Evolutionary conservation across 2,888 invertebrate genomes (phyloP), one percentile per base, ranked within the genome.

Genomic region (Cremastinae sp.): DNA sequence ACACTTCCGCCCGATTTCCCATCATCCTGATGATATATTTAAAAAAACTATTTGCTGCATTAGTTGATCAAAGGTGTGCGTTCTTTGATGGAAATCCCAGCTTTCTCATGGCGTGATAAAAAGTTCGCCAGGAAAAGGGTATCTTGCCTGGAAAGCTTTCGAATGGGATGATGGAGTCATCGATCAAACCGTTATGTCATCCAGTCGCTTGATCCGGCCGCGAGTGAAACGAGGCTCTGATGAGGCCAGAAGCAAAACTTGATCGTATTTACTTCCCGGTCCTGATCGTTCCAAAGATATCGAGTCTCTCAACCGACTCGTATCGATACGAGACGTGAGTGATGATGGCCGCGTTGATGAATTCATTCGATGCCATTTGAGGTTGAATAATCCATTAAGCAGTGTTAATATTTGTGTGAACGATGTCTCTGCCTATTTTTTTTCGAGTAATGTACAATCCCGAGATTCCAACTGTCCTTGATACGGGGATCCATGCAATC

Each of bases 301-400:
- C 47, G 10, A 9, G 28, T 56, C 16, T 18, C 2, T 55, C 28
- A 41, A 18, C 41, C 45, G 28, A 8, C 12, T 59, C 37, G 49
- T 35, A 20, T 18, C 49, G 41, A 10, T 45, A 28, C 53, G 2
- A 5, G 10, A 39, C 20, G 70, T 69, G 74, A 69, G 45, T 62
- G 64, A 76, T 72, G 72, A 72, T 69, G 47, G 9, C 12, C 37
- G 9, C 16, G 10, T 68, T 64, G 75, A 76, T 76, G 58, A 64
- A 72, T 72, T 64, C 45, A 72, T 72, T 53, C 58, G 45, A 22
- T 22, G 59, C 45, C 65, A 56, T 71, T 56, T 39, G 66, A 66
- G 51, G 43, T 45, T n/a, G 72, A 68, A 64, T 53, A 56, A 72
- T 72, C 68, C 56, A 37, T 45, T 45, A 20, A 41, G 28, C 47